Conservation (phyloP, 2,113 vertebrate species). For the Leuciscus idus region DNA sequence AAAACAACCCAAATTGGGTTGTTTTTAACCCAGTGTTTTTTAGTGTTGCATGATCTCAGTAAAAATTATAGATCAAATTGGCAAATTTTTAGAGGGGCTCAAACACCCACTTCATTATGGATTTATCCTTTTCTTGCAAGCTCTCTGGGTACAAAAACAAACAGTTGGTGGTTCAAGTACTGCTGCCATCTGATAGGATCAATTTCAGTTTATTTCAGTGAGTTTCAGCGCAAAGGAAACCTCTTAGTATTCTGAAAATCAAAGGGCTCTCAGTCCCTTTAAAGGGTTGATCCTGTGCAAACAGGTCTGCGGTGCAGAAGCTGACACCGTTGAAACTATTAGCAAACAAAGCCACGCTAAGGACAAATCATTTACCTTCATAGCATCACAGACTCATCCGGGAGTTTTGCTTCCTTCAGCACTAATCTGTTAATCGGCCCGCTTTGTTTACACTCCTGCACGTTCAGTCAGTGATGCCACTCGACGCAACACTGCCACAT, state of each 20-base stretch:
- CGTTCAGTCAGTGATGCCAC: constrained; percentile 40
- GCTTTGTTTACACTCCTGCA: constrained; percentile 39
- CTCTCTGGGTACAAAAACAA: not conserved
- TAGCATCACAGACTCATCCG: constrained; percentile 36
- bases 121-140: not conserved
- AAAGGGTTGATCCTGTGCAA: constrained; percentile 44
- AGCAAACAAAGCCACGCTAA: constrained; percentile 57
- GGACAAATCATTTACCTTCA: constrained; percentile 36
- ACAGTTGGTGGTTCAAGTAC: not conserved
- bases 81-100: too few species aligned
- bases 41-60: too few species aligned
- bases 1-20: too few species aligned
- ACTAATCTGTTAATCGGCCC: constrained; percentile 56
- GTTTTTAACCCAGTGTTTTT: too few species aligned
- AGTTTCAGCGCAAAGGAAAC: not conserved
- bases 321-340: constrained; percentile 50
- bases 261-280: constrained; percentile 15
- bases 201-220: not conserved
- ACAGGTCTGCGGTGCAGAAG: constrained; percentile 41
- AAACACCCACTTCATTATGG: not conserved
- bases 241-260: not conserved
- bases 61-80: too few species aligned
- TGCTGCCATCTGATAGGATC: not conserved
- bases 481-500: not conserved
- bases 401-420: constrained; percentile 34